These are phyloP conservation scores for Lasiommata megera DNA, from an alignment of 2,888 invertebrate genomes.

Conservation along the genomic window DNA sequence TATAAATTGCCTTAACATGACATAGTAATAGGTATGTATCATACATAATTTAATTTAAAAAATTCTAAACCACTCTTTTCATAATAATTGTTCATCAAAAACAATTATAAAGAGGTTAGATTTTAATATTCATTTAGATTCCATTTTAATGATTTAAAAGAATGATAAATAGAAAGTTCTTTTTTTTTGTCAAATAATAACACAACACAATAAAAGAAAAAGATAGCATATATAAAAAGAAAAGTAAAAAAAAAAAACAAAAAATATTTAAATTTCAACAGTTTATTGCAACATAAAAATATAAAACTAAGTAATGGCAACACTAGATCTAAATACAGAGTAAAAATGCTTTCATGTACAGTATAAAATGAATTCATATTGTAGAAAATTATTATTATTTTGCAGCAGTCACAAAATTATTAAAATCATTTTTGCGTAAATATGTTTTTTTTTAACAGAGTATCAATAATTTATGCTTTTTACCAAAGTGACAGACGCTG, in stretches of 20 bases:
- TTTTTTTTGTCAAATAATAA: too few species aligned
- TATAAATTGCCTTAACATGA: too few species aligned
- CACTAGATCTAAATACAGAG: constrained; percentile 23
- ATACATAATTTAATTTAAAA: too few species aligned
- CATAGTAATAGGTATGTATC: too few species aligned
- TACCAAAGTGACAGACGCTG: not conserved
- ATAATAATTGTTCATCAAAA: too few species aligned
- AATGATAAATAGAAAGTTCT: too few species aligned
- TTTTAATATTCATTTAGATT: too few species aligned
- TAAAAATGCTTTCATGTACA: constrained; percentile 25
- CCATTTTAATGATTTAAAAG: too few species aligned
- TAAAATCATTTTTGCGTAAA: not conserved
- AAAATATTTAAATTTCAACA: constrained; percentile 12
- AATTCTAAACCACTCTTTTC: too few species aligned
- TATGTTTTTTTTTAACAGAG: not conserved
- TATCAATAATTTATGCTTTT: not conserved
- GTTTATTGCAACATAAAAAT: constrained; percentile 24
- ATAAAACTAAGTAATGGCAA: constrained; percentile 30
- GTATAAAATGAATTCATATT: not conserved
- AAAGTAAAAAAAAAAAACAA: not conserved
- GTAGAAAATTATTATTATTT: not conserved
- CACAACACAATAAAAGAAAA: too few species aligned
- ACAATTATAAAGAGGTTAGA: too few species aligned
- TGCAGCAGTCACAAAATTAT: not conserved
- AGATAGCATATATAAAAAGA: not conserved